Base-by-base conservation (phyloP, 2,113 vertebrate species). In the Aix galericulata region DNA sequence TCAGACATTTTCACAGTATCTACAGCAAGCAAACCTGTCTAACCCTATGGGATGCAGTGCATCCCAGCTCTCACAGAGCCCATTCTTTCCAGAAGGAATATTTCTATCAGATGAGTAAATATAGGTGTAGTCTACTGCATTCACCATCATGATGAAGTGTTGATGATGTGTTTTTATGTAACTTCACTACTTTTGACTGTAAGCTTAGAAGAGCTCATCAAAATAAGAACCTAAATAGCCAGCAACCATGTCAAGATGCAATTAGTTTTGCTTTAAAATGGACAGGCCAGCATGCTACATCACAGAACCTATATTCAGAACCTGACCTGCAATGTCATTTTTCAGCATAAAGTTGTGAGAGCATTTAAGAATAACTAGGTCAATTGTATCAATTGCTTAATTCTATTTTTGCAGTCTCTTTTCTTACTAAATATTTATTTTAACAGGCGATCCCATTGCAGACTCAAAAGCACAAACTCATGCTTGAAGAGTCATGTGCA, bases 301-400 rank as follows among this genome's bases (percentile, higher is more conserved):
- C 67, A 58, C 68, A 62, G 29, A 50, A 67, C 38, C 27, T 29
- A 27, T 9, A 9, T 1, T 38, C 68, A 86, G 78, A 89, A 86
- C n/a, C 18, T 13, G 44, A 73, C 38, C 22, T 26, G 21, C 26
- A 73, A 3, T 16, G 44, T 38, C 69, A 17, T 46, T 78, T 67
- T 55, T 46, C 86, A 91, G 64, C 60, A 71, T 9, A 2, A 86
- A 86, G n/a, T 8, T 80, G 68, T 36, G 64, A 81, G 38, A 72
- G 42, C 27, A 52, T 59, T 74, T 67, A 74, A 60, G 62, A 91
- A 29, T 72, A 93, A 83, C 60, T 55, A 75, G 83, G 88, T n/a
- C 82, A 94, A 56, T 14, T 80, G 55, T 25, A 80, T 40, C 40
- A 40, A 40, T 40, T 40, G 13, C 31, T 66, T 75, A 77, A 21